Evolutionary conservation across 2,113 vertebrate species (phyloP).

Genomic region (Mionectes macconnelli): DNA sequence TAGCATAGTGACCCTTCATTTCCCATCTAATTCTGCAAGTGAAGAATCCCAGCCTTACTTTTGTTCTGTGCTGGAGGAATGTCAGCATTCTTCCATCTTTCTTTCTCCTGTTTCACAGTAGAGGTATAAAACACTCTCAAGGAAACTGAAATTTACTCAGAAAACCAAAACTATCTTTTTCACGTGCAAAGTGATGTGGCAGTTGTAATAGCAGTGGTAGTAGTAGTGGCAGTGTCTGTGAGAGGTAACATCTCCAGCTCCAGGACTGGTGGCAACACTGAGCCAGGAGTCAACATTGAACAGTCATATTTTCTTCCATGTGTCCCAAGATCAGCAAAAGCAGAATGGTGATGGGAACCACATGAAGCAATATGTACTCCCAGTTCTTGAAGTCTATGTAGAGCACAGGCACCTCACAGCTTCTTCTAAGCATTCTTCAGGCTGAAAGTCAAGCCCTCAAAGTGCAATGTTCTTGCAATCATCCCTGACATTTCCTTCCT

Average conservation of each 20-base stretch:
- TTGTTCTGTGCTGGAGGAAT: not conserved
- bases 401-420: fast-evolving
- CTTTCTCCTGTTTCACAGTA: not conserved
- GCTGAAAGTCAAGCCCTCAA: not conserved
- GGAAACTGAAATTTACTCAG: not conserved
- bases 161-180: not conserved
- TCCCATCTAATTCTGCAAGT: not conserved
- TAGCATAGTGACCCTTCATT: not conserved
- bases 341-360: fast-evolving
- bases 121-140: not conserved
- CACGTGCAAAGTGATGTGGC: not conserved
- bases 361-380: not conserved
- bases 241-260: not conserved
- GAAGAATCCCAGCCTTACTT: not conserved
- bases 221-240: not conserved
- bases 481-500: not conserved
- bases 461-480: not conserved
- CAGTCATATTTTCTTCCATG: fast-evolving
- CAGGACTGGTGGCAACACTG: not conserved
- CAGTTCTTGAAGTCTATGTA: not conserved
- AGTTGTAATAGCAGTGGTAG: not conserved
- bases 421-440: not conserved
- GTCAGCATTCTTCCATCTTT: not conserved
- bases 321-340: too few species aligned
- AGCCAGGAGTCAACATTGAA: not conserved